These are phyloP conservation scores for Acomys russatus DNA, from an alignment of 2,797 vertebrate genomes.

Conservation along the genomic window DNA sequence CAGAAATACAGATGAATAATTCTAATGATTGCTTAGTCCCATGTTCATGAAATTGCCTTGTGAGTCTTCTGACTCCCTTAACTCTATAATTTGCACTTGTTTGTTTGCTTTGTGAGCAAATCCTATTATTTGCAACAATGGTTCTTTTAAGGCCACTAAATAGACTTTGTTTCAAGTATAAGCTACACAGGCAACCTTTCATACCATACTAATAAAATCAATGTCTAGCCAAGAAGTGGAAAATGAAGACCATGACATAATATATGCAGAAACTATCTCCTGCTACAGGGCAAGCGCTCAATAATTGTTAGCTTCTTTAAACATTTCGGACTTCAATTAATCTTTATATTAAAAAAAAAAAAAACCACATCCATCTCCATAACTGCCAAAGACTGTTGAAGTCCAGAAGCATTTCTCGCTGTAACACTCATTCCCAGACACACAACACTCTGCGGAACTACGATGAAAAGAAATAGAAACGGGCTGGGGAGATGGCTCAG, in stretches of 20 bases:
- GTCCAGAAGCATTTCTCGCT: constrained; percentile 72
- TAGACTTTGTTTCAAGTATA: constrained; percentile 19
- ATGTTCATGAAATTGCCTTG: not conserved
- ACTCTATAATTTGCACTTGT: constrained; percentile 32
- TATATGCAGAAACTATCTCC: constrained; percentile 38
- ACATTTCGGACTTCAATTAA: constrained; percentile 53
- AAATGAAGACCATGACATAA: constrained; percentile 41
- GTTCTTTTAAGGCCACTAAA: constrained; percentile 46
- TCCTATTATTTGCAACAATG: constrained; percentile 32
- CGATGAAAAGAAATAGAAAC: not conserved
- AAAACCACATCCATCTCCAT: not conserved
- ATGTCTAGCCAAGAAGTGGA: constrained; percentile 52
- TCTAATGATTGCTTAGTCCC: not conserved
- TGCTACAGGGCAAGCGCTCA: constrained; percentile 27
- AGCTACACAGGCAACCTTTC: constrained; percentile 45
- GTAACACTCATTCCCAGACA: constrained; percentile 33
- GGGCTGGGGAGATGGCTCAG: not conserved
- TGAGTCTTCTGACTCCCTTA: not conserved
- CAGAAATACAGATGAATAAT: not conserved
- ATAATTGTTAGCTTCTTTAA: constrained; percentile 51
- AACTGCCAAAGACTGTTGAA: constrained; percentile 48
- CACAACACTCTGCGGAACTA: not conserved
- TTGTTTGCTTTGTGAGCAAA: constrained; percentile 15
- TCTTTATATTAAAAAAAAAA: constrained; percentile 59
- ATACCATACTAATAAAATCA: constrained; percentile 68